Base-by-base conservation (phyloP, 2,888 invertebrate genomes). In the Ophion obscuratus region DNA sequence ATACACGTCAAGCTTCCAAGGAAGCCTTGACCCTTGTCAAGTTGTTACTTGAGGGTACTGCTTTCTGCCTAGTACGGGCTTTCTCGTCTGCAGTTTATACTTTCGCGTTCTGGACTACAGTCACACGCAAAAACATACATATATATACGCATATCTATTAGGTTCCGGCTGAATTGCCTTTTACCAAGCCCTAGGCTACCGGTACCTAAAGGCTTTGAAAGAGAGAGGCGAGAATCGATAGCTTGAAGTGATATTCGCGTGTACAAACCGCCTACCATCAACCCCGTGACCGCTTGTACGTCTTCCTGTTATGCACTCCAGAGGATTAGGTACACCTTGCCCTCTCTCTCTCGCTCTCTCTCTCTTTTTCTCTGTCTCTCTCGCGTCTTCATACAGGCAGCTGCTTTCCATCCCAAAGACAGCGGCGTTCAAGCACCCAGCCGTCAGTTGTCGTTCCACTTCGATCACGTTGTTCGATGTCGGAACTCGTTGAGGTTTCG, bases 281-380 rank as follows among this genome's bases (percentile, higher is more conserved):
- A 68, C 59, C 64, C 75, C 57, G 31, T 66, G 73, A 81, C 44
- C 36, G 73, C 87, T 90, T 89, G 85, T 89, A 90, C 79, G 90
- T 91, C 88, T 91, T 90, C 89, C 59, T 85, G 88, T 88, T 89
- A 90, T 88, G 84, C 81, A 85, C 71, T 79, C 71, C 64, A n/a
- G 67, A 87, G 88, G 89, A 90, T 90, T 89, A 87, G 89, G 89
- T 89, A 90, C 89, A 84, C 71, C 62, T 62, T 62, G 59, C n/a
- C 4, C 68, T 75, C 62, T 68, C 40, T 66, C 59, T 53, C 53
- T 53, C 53, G 4, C 3, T 53, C 17, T 14, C 14, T 4, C 47
- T 47, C 47, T 47, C 47, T 47, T 14, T 47, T 14, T 47, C 14
- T 47, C 47, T 47, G 1, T 17, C 27, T 57, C 24, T 24, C 10